These are phyloP conservation scores for Atopsyche davidsoni DNA, from an alignment of 1,140 invertebrate species.

Conservation along the genomic window DNA sequence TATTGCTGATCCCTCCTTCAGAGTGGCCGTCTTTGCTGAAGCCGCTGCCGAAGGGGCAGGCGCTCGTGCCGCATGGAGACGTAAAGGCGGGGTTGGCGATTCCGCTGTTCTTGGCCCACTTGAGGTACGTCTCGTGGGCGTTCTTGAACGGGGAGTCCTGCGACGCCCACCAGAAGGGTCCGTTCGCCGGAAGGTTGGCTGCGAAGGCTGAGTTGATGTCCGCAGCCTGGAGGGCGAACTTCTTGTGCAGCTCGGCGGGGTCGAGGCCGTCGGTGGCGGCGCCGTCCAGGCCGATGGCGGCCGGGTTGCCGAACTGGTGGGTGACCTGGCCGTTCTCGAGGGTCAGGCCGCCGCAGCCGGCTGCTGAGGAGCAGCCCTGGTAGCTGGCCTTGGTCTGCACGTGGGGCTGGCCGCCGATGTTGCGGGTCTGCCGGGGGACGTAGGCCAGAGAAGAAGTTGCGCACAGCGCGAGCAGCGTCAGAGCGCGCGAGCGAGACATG, in stretches of 20 bases:
- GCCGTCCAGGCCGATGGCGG: slow-evolving; percentile 34
- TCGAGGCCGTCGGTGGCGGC: slow-evolving; percentile 32
- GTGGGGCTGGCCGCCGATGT: too few relatives aligned
- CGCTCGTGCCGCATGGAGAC: slow-evolving; percentile 18
- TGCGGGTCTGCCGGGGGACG: too few relatives aligned
- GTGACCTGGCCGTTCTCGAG: slow-evolving; percentile 43
- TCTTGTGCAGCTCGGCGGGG: slow-evolving; percentile 34
- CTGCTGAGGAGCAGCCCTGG: slow-evolving; percentile 41
- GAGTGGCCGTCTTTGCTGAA: slow-evolving; percentile 4
- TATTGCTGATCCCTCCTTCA: slow-evolving; percentile 18
- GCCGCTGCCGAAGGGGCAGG: slow-evolving; percentile 18
- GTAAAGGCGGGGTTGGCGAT: slow-evolving; percentile 20
- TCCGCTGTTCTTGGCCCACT: slow-evolving; percentile 31
- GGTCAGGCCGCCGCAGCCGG: slow-evolving; percentile 45
- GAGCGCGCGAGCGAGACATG: too few relatives aligned
- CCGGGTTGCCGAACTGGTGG: slow-evolving; percentile 39
- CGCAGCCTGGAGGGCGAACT: slow-evolving; percentile 38
- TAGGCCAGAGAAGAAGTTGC: too few relatives aligned
- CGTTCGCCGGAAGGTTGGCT: slow-evolving; percentile 31
- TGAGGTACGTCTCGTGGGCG: slow-evolving; percentile 35
- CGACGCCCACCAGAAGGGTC: slow-evolving; percentile 51
- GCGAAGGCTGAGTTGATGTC: slow-evolving; percentile 33
- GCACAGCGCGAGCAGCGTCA: too few relatives aligned
- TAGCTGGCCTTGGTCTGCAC: slow-evolving; percentile 43
- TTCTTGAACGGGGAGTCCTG: slow-evolving; percentile 49